Conservation (phyloP, 2,113 vertebrate genomes). For the Nycticryphes semicollaris region DNA sequence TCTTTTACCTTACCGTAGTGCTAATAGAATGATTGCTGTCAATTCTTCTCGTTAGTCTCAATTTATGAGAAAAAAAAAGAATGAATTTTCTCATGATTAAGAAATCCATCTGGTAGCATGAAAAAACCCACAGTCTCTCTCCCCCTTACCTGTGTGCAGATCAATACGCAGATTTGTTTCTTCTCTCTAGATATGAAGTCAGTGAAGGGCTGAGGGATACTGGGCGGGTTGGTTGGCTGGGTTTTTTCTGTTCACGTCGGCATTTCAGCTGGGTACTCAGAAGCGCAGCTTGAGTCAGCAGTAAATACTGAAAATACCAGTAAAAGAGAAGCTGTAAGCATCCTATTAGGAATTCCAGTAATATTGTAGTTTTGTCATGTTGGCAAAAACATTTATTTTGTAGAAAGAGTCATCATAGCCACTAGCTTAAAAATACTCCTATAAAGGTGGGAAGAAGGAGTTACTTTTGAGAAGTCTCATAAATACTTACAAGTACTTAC, state of each 20-base stretch:
- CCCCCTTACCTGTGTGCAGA: background rate
- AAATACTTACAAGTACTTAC: background rate
- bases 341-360: conserved; percentile 26
- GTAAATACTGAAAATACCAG: background rate
- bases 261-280: background rate
- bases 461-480: background rate
- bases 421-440: background rate
- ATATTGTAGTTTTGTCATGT: background rate
- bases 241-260: background rate
- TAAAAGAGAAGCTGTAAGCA: conserved; percentile 4
- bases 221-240: background rate
- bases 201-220: background rate
- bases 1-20: conserved; percentile 23
- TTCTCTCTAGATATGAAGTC: background rate
- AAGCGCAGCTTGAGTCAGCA: conserved; percentile 14
- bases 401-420: background rate
- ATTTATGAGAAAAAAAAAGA: background rate
- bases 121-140: background rate
- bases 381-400: background rate
- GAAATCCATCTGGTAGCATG: background rate
- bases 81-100: background rate
- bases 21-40: conserved; percentile 39
- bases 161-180: background rate
- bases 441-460: background rate
- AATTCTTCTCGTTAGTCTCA: conserved; percentile 20